Evolutionary conservation across 2,113 vertebrate species (phyloP), one percentile per base, ranked within the genome.

Genomic region (Ceyx cyanopectus): DNA sequence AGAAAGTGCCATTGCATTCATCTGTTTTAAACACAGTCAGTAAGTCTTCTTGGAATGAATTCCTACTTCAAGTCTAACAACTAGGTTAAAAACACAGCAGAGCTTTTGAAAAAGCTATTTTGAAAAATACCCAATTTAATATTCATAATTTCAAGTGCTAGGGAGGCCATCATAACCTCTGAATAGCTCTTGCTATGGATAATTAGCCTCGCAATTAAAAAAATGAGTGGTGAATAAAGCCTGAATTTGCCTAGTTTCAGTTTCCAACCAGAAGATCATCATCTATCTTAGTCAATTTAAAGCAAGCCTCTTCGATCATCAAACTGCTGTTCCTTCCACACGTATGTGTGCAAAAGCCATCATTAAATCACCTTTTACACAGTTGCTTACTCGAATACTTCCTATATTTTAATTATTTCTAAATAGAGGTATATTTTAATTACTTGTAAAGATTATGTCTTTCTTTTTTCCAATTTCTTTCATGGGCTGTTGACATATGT

Each of bases 131-230:
- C 37, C 20, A 67, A 87, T 85, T 92, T 85, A 87, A 89, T 91
- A 94, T 80, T 85, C 82, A 87, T 69, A 87, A 92, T 70, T 94
- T 85, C 79, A 85, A 92, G 90, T 94, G 51, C 56, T 51, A 80
- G 22, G 72, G 78, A 94, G 81, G 72, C 68, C 85, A 95, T 91
- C 63, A 87, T 77, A 91, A 87, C 67, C 87, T 87, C 70, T 91
- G 67, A 94, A 87, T 89, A 92, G 81, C 43, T 93, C 19, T 91
- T 95, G 92, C 81, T 89, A 82, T 82, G 72, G 75, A 80, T 95
- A 91, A 96, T 95, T 92, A 91, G 75, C 27, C 65, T 80, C 0
- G 0, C 79, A 92, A 94, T 92, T 91, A 87, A 91, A 92, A 92
- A 92, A 94, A 94, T 50, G 50, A 82, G 51, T 85, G 27, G 46